A percentile compares a stretch with the other conserved stretches of the same genome.
These are phyloP conservation scores for Archilochus colubris DNA, from an alignment of 2,113 vertebrate species.

Conservation along the genomic window DNA sequence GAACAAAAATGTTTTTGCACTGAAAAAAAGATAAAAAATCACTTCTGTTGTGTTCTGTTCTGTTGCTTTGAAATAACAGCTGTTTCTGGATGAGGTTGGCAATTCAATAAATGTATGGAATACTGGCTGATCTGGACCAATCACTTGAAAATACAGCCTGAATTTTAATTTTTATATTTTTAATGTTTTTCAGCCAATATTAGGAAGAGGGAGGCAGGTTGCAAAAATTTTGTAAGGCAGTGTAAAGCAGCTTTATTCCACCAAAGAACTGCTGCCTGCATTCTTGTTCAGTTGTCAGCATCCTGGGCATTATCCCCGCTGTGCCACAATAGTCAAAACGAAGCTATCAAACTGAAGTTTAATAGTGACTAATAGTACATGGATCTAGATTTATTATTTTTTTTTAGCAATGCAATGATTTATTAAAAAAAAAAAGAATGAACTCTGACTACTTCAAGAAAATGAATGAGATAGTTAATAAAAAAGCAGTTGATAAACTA, in stretches of 20 bases:
- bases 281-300: not conserved
- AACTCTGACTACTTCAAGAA: not conserved
- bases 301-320: not conserved
- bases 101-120: not conserved
- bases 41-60: not conserved
- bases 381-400: not conserved
- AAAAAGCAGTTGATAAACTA: not conserved
- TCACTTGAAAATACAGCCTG: not conserved
- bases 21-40: not conserved
- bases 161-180: not conserved
- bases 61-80: not conserved
- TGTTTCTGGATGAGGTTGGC: not conserved
- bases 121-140: not conserved
- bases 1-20: not conserved
- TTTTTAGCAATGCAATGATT: not conserved
- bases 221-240: not conserved
- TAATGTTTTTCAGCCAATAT: not conserved
- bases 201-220: not conserved
- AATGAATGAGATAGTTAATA: not conserved
- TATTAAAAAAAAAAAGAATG: too few relatives aligned
- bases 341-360: constrained; percentile 20
- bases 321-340: not conserved
- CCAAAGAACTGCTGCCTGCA: not conserved
- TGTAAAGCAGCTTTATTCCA: not conserved
- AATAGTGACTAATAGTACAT: not conserved